Evolutionary conservation across 2,797 vertebrate genomes (phyloP).

Genomic region (Argyrosomus regius): DNA sequence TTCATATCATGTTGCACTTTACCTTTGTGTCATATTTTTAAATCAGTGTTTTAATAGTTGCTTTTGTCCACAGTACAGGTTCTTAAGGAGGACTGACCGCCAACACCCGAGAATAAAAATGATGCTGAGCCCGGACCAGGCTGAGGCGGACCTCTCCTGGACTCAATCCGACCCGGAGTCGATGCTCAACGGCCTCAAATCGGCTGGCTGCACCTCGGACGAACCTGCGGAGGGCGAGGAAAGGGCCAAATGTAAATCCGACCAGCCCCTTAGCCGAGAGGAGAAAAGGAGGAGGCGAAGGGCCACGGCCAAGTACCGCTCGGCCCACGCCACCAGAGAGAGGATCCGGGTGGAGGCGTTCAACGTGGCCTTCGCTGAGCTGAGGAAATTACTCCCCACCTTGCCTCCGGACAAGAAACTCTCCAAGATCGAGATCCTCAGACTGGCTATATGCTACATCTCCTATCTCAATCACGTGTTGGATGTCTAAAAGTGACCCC

Average conservation of each 20-base stretch:
- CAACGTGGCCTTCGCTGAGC: conserved; percentile 92
- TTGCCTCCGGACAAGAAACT: conserved; percentile 93
- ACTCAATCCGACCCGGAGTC: conserved; percentile 94
- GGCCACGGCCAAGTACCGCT: conserved; percentile 91
- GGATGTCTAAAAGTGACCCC: conserved; percentile 85
- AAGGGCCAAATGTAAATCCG: conserved; percentile 82
- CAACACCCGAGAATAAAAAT: conserved; percentile 83
- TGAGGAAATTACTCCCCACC: conserved; percentile 90
- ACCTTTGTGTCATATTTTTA: not conserved
- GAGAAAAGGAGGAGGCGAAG: conserved; percentile 90
- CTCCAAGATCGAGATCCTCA: conserved; percentile 94
- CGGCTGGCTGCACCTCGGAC: conserved; percentile 88
- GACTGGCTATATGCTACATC: conserved; percentile 94
- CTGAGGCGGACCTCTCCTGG: conserved; percentile 93
- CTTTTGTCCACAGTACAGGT: conserved; percentile 13
- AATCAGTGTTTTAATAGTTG: not conserved
- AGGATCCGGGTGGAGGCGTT: conserved; percentile 93
- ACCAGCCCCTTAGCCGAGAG: conserved; percentile 90
- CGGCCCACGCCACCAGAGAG: conserved; percentile 92
- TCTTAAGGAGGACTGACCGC: conserved; percentile 32
- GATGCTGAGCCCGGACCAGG: conserved; percentile 97
- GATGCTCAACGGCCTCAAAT: conserved; percentile 88
- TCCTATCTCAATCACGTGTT: conserved; percentile 93
- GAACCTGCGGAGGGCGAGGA: conserved; percentile 88
- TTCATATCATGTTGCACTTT: not conserved